Evolutionary conservation across 2,888 invertebrate species (phyloP), one percentile per base, ranked within the genome.

Genomic region (Tiliacea aurago): DNA sequence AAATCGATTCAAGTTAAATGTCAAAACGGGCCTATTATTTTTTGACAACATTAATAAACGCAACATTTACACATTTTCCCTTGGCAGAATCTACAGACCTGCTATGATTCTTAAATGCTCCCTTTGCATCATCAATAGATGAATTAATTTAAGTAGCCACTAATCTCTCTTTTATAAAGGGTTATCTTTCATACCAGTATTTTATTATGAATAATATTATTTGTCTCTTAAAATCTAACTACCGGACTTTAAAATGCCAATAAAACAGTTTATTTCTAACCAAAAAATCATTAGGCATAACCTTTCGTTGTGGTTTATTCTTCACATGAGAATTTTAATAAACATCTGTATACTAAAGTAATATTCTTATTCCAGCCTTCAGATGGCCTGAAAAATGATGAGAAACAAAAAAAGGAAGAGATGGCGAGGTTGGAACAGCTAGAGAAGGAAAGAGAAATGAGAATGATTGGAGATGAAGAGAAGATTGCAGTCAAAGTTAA

Each of bases 371-470:
- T 85, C 68, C 93, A 97, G 97, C 98, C 98, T 18, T 97, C 98
- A 33, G 98, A 99, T 90, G 97, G 98, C 84, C 92, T 99, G 28
- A 98, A 98, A 92, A 98, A 97, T 18, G 98, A 98, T 84, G 98
- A 98, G 83, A 98, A 99, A 92, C 94, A 98, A 63, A 98, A 98
- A 0, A 97, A 97, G 84, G 98, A 98, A 90, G 98, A 99, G 90
- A 98, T 97, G 85, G 97, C 98, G 80, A 97, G 97, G 80, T 93
- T 99, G 20, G 98, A 98, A 84, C 97, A 97, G 86, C 93, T 99
- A 59, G 99, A 99, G 95, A 97, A 96, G 78, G 98, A 98, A 84
- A 96, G 99, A 74, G 90, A 98, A 61, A 95, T 97, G 73, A 97
- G 99, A 88, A 99, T 99, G 99, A 96, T 97, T 80, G 98, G 97